Evolutionary conservation across 2,888 invertebrate species (phyloP).

Genomic region (Chymomyza caudatula): DNA sequence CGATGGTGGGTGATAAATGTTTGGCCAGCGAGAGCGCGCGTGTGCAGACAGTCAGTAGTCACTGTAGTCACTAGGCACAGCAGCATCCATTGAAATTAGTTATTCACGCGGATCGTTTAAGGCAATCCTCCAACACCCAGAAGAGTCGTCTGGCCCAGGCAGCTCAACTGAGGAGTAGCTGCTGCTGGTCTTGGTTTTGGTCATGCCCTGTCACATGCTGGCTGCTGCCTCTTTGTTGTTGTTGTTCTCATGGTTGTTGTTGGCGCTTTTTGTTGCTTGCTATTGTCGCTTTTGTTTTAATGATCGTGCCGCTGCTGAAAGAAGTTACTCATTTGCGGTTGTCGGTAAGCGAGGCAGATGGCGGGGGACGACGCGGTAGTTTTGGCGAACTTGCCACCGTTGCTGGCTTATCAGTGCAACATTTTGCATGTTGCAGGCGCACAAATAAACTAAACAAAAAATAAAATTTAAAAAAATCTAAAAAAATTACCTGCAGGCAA

Average conservation of each 20-base stretch:
- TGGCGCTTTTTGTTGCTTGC: no score
- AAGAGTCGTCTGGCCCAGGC: slow-evolving; percentile 7
- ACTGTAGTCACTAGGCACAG: slow-evolving; percentile 20
- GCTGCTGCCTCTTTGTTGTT: slow-evolving; percentile 18
- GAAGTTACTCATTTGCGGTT: slow-evolving; percentile 54
- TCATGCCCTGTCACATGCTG: slow-evolving; percentile 66
- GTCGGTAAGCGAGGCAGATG: neutral
- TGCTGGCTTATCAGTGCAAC: slow-evolving; percentile 70
- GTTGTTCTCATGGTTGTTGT: slow-evolving; percentile 8
- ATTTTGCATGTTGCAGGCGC: slow-evolving; percentile 64
- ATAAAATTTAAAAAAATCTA: slow-evolving; percentile 2
- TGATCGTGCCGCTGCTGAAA: slow-evolving; percentile 62
- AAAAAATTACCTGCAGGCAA: no score
- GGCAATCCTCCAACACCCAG: slow-evolving; percentile 66
- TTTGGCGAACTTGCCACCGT: slow-evolving; percentile 58
- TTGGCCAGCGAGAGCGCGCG: slow-evolving; percentile 34
- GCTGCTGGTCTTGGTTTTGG: slow-evolving; percentile 44
- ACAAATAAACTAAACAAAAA: slow-evolving; percentile 38
- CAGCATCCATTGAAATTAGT: slow-evolving; percentile 76
- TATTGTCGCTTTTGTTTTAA: slow-evolving; percentile 76
- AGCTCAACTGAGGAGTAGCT: slow-evolving; percentile 35
- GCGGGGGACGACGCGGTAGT: slow-evolving; percentile 29
- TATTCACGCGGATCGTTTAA: slow-evolving; percentile 77
- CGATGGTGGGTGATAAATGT: slow-evolving; percentile 76
- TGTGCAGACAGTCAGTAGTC: slow-evolving; percentile 42